These are phyloP conservation scores for Myocastor coypus DNA, from an alignment of 2,113 vertebrate genomes.

Conservation along the genomic window DNA sequence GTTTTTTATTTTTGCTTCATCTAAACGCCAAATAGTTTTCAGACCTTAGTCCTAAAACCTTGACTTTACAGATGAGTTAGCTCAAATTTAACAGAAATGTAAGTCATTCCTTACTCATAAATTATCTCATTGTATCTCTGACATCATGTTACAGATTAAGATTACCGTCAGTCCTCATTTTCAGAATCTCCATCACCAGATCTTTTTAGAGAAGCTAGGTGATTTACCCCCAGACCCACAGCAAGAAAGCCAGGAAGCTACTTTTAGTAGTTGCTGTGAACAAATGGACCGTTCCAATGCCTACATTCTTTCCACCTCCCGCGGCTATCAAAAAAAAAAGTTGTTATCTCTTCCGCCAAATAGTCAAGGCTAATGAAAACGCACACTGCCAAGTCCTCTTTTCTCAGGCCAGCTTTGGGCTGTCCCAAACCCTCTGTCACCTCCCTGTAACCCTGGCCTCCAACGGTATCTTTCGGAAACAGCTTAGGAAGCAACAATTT, in stretches of 20 bases:
- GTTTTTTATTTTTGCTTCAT: background rate
- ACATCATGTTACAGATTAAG: background rate
- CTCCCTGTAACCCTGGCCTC: conserved; percentile 44
- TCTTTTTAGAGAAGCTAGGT: background rate
- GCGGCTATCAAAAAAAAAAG: background rate
- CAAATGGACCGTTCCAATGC: background rate
- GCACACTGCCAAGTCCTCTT: background rate
- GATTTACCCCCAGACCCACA: background rate
- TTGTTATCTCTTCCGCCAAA: conserved; percentile 19
- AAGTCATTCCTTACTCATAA: background rate
- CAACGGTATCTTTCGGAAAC: conserved; percentile 86
- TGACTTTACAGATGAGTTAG: background rate
- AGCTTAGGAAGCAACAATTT: conserved; percentile 84
- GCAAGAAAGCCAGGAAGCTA: background rate
- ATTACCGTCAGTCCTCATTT: background rate
- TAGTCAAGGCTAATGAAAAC: background rate
- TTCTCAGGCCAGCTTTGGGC: conserved; percentile 51
- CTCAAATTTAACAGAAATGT: background rate
- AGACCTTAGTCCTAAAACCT: background rate
- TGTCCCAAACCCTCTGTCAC: conserved; percentile 55
- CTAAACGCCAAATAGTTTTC: background rate
- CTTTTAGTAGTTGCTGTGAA: background rate
- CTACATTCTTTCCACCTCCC: background rate
- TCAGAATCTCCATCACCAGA: background rate
- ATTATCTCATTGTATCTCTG: background rate